Base-by-base conservation (phyloP, 92 coral and sea anemone genomes). In the Galaxea fascicularis region DNA sequence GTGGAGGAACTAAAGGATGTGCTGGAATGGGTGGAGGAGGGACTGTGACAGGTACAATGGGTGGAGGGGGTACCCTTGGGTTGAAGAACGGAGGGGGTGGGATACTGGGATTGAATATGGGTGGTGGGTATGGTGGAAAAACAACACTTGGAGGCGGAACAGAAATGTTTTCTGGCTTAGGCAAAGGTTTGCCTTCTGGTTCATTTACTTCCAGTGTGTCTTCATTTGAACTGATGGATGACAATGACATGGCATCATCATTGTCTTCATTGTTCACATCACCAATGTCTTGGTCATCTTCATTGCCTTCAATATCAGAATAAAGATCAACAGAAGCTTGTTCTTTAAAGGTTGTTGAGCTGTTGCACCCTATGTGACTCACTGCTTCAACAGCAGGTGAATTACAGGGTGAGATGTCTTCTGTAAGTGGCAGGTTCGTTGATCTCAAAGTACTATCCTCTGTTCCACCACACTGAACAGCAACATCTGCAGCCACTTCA, bases 161-260 rank as follows among this genome's bases (percentile, higher is more conserved):
- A 22, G 94, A 65, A 21, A 95, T 89, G 28, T 85, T 88, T 65
- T 90, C 82, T 59, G 80, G 85, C 49, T 76, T 82, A 6, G 93
- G 93, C 35, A 91, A 79, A 30, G 92, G 73, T 79, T 94, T 92
- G 78, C 86, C 87, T 18, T 88, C 93, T 17, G 97, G 99, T 60
- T 94, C 94, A 77, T 91, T 94, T 9, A 97, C 98, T 89, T 97
- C 98, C 53, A 97, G 88, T 17, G 98, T 88, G 57, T 95, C 98
- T 82, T 97, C 99, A 87, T 97, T 97, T 29, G 99, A 97, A 79
- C 99, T 97, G 24, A 97, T 97, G 53, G 99, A 95, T 27, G 99
- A 97, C 18, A 97, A 82, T 5, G 99, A 97, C 99, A 97, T 97
- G 47, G 98, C 98, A 83, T 97, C 98, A 88, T 97, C 98, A 74